These are phyloP conservation scores for Ambastaia sidthimunki DNA, from an alignment of 2,797 vertebrate genomes.

Conservation along the genomic window DNA sequence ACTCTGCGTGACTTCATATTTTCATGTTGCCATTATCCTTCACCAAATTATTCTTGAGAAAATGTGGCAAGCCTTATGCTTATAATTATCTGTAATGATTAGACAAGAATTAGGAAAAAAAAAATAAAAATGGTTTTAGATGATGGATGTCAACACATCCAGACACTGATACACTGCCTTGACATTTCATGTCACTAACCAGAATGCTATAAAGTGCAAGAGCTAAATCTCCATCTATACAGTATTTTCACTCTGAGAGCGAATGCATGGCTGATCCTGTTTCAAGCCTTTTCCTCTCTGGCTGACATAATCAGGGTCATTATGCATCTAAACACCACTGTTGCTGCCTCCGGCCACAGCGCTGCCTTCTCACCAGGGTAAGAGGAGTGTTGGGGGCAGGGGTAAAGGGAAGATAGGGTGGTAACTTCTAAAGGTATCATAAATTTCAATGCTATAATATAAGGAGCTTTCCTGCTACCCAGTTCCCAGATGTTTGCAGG, in stretches of 20 bases:
- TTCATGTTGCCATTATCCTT: not conserved
- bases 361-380: conserved; percentile 28
- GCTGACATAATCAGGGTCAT: conserved; percentile 55
- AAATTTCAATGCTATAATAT: conserved; percentile 51
- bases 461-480: conserved; percentile 31
- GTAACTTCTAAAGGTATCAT: conserved; percentile 43
- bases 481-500: conserved; percentile 41
- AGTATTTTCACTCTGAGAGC: not conserved
- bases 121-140: not conserved
- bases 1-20: not conserved
- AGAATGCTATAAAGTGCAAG: not conserved
- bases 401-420: conserved; percentile 31
- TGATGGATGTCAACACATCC: not conserved
- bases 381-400: conserved; percentile 17
- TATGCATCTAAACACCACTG: conserved; percentile 58
- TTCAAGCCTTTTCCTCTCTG: conserved; percentile 33
- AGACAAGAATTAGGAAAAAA: not conserved
- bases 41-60: not conserved
- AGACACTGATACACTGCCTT: not conserved
- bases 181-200: not conserved
- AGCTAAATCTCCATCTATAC: not conserved
- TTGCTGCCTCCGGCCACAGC: conserved; percentile 42
- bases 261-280: not conserved
- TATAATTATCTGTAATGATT: not conserved
- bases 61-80: not conserved